Base-by-base conservation (phyloP, 2,797 vertebrate species). In the Sylvilagus floridanus region DNA sequence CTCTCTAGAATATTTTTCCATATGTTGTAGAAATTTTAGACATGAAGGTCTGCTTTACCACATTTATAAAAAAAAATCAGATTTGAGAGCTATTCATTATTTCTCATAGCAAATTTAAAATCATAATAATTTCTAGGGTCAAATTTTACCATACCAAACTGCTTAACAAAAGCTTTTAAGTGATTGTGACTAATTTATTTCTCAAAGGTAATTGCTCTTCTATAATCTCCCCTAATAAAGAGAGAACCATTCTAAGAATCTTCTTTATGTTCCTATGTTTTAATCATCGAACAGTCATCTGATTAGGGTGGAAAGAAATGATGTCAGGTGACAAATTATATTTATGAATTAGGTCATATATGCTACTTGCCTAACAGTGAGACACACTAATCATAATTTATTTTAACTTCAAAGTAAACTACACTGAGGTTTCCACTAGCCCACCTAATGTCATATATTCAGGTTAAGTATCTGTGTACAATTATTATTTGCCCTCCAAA, bases 281-380 rank as follows among this genome's bases (percentile, higher is more conserved):
- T 60, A 50, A 68, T 94, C 97, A 84, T 76, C 96, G 79, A 97
- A 9, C 35, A 96, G n/a, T 42, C 73, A 93, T 90, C 93, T 95
- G 96, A 96, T 96, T 85, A 79, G 71, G 60, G 62, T 60, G 93
- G 85, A 97, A 94, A 94, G 85, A 97, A 94, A 89, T 95, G 95
- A 96, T 94, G 60, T 62, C 95, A 97, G 71, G 42, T 94, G 93
- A 97, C 96, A 96, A 95, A 96, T 97, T 97, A 95, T 96, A 72
- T 91, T 95, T n/a, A 57, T 93, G 78, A 98, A 97, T 97, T 97
- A 96, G 52, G 65, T 92, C 76, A 50, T 75, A 75, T 78, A 86
- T 7, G 4, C n/a, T 91, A 17, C 81, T 95, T 94, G 52, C 9
- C 54, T 95, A 4, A 11, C 88, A 35, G 26, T 37, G 68, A 75